Evolutionary conservation across 2,888 invertebrate genomes (phyloP), one percentile per base, ranked within the genome.

Genomic region (Poecilus cupreus): DNA sequence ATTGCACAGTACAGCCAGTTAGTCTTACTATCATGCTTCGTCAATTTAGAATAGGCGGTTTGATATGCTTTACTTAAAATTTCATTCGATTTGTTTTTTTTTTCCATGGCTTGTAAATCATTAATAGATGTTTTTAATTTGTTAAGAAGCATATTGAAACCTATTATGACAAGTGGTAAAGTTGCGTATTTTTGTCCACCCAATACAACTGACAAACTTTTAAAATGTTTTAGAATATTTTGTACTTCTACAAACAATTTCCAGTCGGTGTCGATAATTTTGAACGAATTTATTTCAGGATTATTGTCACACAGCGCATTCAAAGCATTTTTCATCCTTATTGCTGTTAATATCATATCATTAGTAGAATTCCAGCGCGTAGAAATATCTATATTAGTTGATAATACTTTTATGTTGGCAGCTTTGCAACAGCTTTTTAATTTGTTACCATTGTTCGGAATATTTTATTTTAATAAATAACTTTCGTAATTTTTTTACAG

Each of bases 1-100:
- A 81, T 20, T 5, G 83, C 76, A 74, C 84, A 85, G 57, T 85
- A 85, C 57, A 84, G 82, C 85, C 85, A 86, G 64, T 86, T 85
- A 4, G 80, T 84, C 13, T 57, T 57, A 22, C 24, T 24, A 20
- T 20, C 16, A 57, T 57, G 24, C 24, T 57, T 24, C 11, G 24
- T 24, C 10, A 22, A 10, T n/a, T 57, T 57, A 1, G 10, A 6
- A 54, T 11, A n/a, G 3, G 11, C 10, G 3, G 3, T n/a, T n/a
- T 39, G 2, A 39, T 11, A 39, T 39, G 39, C n/a, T 5, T 3
- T 11, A 11, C 2, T 39, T 11, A 39, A 8, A 11, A 39, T 39
- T 39, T 39, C 39, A 39, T 39, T 2, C 39, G 3, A n/a, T 5
- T n/a, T 8, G 10, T 2, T 5, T 39, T 39, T 26, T 3, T 26